Evolutionary conservation across 1,140 invertebrate species (phyloP), one percentile per base, ranked within the genome.

Genomic region (Aphelenchoides fujianensis): DNA sequence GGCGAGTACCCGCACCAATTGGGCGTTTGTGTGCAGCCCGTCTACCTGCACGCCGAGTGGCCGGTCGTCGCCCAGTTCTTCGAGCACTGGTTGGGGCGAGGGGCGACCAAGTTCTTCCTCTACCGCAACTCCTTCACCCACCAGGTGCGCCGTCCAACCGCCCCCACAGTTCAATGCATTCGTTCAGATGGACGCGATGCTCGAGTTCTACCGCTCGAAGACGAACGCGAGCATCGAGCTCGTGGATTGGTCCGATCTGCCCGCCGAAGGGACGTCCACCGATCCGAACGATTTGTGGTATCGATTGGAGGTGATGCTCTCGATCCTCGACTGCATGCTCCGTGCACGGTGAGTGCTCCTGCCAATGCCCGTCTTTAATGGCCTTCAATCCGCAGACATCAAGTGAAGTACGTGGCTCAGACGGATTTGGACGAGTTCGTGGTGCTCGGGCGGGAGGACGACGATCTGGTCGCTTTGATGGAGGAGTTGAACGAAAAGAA

Each of bases 361-460:
- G n/a, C n/a, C n/a, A n/a, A n/a, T n/a, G n/a, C n/a, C n/a, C n/a
- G n/a, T n/a, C n/a, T n/a, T n/a, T n/a, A n/a, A n/a, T n/a, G n/a
- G n/a, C n/a, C n/a, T n/a, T n/a, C n/a, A n/a, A n/a, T n/a, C n/a
- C 23, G 12, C 23, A 52, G 66, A 19, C 9, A 69, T 68, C 16
- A 71, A 27, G 70, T 71, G 2, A 71, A 71, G 48, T 71, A 31
- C 16, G 23, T 71, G 1, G 70, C 70, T 1, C 70, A 71, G 61
- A 72, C 69, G 2, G 70, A 71, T 36, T 35, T 71, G 3, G 70
- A 71, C 34, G 70, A 71, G 48, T 31, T 71, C 2, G 36, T 71
- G 16, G 23, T 59, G 7, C 34, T 59, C 27, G 5, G 34, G 28
- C 3, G 31, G 41, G 9, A 66, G 63, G 27, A 69, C 23, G 37